phyloP scores from a whole-genome alignment of 2,888 invertebrate species.

The Elegia similella region DNA sequence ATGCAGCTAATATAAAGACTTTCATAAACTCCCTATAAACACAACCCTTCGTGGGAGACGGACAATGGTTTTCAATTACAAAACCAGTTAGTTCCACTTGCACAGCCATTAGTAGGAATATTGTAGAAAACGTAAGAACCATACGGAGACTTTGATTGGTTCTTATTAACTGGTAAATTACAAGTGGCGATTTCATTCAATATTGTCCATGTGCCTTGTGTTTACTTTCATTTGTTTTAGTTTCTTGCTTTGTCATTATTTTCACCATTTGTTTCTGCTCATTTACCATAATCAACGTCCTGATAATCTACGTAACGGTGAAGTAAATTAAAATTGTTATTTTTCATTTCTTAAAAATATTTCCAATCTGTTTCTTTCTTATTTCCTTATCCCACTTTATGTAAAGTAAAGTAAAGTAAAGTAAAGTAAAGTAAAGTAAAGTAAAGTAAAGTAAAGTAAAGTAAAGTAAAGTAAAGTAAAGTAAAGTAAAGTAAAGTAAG shows the following conservation, averaged over 20 bases:
- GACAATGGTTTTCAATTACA: constrained; percentile 28
- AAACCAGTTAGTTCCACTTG: constrained; percentile 1
- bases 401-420: too few species aligned
- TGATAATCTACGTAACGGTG: neutral
- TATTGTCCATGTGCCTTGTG: neutral
- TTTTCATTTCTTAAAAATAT: too few species aligned
- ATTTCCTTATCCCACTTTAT: too few species aligned
- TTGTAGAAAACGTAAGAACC: constrained; percentile 6
- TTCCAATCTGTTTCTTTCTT: too few species aligned
- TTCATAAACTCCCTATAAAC: constrained; percentile 32
- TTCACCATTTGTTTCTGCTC: neutral
- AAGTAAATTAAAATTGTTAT: neutral
- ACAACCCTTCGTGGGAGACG: constrained; percentile 33
- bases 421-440: too few species aligned
- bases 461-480: too few species aligned
- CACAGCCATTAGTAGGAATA: constrained; percentile 5
- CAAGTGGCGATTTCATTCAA: neutral
- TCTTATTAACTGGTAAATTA: constrained; percentile 3
- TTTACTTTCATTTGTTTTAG: constrained; percentile 5
- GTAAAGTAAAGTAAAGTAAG: too few species aligned
- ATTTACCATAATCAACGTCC: neutral
- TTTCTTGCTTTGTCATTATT: constrained; percentile 1
- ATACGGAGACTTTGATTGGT: constrained; percentile 8
- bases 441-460: too few species aligned
- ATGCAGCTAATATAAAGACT: neutral